A percentile compares a stretch with the other conserved stretches of the same genome.
Evolutionary conservation across 2,113 vertebrate genomes (phyloP).

Genomic region (Notothenia rossii): DNA sequence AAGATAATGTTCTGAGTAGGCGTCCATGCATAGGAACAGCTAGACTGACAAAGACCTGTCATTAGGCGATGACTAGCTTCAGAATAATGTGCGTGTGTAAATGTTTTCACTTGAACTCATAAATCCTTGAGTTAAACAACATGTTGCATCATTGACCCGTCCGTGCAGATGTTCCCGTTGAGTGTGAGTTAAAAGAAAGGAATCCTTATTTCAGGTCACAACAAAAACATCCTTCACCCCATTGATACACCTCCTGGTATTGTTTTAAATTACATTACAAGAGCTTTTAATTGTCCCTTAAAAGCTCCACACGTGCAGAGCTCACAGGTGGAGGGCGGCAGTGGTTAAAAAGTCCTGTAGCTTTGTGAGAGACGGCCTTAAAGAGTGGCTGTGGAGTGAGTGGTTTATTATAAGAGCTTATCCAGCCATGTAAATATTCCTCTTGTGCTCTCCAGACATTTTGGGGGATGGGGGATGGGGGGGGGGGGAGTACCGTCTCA

Average conservation of each 20-base stretch:
- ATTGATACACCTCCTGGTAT: neutral
- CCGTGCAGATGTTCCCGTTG: slow-evolving; percentile 48
- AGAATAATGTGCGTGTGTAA: slow-evolving; percentile 12
- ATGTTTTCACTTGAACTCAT: slow-evolving; percentile 9
- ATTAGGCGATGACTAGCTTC: slow-evolving; percentile 23
- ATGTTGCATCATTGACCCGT: slow-evolving; percentile 37
- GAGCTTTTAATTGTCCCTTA: slow-evolving; percentile 35
- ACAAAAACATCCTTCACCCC: slow-evolving; percentile 18
- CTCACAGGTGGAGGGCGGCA: slow-evolving; percentile 19
- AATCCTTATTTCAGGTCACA: slow-evolving; percentile 58
- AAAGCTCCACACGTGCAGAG: slow-evolving; percentile 18
- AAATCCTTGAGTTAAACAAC: slow-evolving; percentile 28
- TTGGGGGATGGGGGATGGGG: slow-evolving; percentile 37
- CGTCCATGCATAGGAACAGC: neutral
- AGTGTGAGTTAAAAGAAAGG: slow-evolving; percentile 59
- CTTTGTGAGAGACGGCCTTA: slow-evolving; percentile 31
- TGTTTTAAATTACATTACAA: slow-evolving; percentile 18
- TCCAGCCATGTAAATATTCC: slow-evolving; percentile 63
- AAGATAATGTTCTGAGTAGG: neutral
- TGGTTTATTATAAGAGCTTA: slow-evolving; percentile 59
- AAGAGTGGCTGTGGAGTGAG: slow-evolving; percentile 48
- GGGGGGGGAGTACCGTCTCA: slow-evolving; percentile 42
- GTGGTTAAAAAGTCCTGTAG: neutral
- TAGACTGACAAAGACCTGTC: neutral
- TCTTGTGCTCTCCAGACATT: slow-evolving; percentile 53